These are phyloP conservation scores for Conopomorpha cramerella DNA, from an alignment of 1,140 invertebrate genomes.

Conservation along the genomic window DNA sequence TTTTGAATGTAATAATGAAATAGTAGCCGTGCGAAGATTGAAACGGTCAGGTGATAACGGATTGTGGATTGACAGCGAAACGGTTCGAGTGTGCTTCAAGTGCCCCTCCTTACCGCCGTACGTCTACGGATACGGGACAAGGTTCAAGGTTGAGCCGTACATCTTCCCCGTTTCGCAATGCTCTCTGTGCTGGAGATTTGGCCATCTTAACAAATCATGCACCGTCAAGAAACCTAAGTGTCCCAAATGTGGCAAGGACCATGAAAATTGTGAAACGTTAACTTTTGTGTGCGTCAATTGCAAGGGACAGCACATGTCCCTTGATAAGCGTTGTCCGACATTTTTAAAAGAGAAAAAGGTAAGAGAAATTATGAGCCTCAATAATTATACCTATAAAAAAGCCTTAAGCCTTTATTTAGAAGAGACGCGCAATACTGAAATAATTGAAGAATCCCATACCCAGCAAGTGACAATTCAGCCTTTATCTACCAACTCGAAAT, in stretches of 20 bases:
- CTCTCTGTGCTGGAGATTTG: constrained; percentile 9
- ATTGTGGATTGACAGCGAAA: constrained; percentile 1
- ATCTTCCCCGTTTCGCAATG: constrained; percentile 8
- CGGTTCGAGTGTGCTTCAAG: constrained; percentile 4
- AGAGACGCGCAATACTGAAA: no score
- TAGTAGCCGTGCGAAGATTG: background rate
- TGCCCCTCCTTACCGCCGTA: constrained; percentile 1
- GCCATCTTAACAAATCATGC: constrained; percentile 7
- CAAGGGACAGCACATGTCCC: constrained; percentile 8
- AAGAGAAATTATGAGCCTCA: constrained; percentile 9
- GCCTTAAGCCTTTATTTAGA: constrained; percentile 4
- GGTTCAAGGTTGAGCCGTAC: constrained; percentile 4
- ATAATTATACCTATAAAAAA: constrained; percentile 9
- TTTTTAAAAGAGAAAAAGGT: constrained; percentile 13
- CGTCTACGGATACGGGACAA: constrained; percentile 1
- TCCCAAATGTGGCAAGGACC: constrained; percentile 13
- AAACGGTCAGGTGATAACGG: background rate
- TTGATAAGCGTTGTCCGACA: constrained; percentile 10
- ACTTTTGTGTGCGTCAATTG: constrained; percentile 13
- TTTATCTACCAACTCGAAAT: no score
- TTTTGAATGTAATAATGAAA: no score
- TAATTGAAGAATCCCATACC: no score
- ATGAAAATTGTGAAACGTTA: constrained; percentile 13
- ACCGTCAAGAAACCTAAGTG: constrained; percentile 10
- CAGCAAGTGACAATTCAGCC: no score